Evolutionary conservation across 2,888 invertebrate genomes (phyloP).

Genomic region (Magallana nippona): DNA sequence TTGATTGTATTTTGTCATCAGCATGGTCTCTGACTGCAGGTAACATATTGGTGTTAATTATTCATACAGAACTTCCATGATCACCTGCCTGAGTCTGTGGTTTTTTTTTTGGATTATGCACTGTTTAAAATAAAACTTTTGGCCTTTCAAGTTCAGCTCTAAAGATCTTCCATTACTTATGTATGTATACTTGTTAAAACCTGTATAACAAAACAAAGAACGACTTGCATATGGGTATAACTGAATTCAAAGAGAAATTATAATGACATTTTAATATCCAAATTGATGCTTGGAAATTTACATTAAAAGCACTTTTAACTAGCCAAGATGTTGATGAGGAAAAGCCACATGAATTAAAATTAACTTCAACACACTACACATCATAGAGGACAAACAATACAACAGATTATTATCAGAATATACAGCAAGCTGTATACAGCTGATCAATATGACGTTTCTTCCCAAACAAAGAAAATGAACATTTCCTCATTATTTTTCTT

Average conservation of each 20-base stretch:
- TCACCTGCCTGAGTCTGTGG: no score
- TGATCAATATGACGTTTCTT: neutral
- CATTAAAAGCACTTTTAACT: no score
- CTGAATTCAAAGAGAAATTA: neutral
- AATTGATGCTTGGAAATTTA: neutral
- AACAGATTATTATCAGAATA: neutral
- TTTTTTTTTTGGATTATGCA: no score
- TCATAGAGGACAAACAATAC: neutral
- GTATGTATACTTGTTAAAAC: neutral
- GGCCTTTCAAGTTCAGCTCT: no score
- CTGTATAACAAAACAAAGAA: neutral
- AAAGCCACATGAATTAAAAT: neutral
- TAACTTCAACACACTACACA: neutral
- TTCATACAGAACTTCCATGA: no score
- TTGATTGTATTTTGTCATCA: no score
- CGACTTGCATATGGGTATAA: neutral
- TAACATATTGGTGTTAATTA: no score
- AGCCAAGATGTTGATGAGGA: no score
- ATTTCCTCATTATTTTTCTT: neutral
- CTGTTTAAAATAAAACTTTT: no score
- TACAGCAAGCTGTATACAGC: neutral
- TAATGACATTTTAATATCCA: neutral
- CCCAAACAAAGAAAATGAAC: neutral
- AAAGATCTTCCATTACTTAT: no score
- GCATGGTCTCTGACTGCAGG: no score